These are phyloP conservation scores for Pungitius pungitius DNA, from an alignment of 2,113 vertebrate genomes.

Conservation along the genomic window DNA sequence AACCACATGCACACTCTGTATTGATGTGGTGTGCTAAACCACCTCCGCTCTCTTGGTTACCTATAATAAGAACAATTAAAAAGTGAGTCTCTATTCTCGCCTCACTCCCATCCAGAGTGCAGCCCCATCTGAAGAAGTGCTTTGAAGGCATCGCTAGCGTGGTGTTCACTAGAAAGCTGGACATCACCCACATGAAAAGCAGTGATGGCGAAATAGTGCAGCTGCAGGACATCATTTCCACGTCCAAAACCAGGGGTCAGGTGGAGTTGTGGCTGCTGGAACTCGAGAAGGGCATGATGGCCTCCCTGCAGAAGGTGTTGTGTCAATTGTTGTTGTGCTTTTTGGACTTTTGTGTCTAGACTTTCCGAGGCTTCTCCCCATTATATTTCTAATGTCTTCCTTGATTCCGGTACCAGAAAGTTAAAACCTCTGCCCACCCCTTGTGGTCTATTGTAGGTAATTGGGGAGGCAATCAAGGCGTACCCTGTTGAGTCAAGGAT, in stretches of 20 bases:
- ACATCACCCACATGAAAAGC: slow-evolving; percentile 91
- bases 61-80: background rate
- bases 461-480: slow-evolving; percentile 81
- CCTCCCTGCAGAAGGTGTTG: slow-evolving; percentile 87
- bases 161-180: slow-evolving; percentile 86
- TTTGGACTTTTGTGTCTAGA: background rate
- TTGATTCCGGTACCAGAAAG: background rate
- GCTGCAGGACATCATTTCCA: slow-evolving; percentile 86
- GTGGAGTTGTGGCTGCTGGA: slow-evolving; percentile 92
- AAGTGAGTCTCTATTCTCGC: background rate
- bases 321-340: background rate
- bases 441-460: slow-evolving; percentile 77
- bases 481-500: slow-evolving; percentile 81
- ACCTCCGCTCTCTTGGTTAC: background rate
- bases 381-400: background rate
- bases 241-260: slow-evolving; percentile 88
- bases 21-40: background rate
- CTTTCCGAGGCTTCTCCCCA: background rate
- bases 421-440: background rate
- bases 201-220: slow-evolving; percentile 88
- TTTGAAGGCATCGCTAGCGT: slow-evolving; percentile 92
- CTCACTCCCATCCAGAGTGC: slow-evolving; percentile 78
- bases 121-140: slow-evolving; percentile 92
- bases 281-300: slow-evolving; percentile 85
- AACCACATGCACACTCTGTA: background rate